Conservation (phyloP, 2,797 vertebrate genomes). For the Enteromius treurensis region DNA sequence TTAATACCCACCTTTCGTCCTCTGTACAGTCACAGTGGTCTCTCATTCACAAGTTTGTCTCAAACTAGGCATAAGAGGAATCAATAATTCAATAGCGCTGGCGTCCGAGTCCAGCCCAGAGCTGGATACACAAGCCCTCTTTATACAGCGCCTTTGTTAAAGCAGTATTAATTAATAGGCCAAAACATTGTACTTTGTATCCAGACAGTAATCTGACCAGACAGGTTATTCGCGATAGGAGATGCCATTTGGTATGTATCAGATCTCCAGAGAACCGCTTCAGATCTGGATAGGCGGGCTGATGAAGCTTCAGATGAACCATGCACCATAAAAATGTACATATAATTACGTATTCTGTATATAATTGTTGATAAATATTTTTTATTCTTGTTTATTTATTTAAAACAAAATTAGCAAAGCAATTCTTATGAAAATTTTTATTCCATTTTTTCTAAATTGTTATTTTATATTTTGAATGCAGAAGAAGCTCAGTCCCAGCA, state of each 20-base stretch:
- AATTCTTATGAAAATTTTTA: neutral
- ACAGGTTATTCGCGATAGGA: slow-evolving; percentile 69
- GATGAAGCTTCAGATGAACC: neutral
- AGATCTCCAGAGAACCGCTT: slow-evolving; percentile 9
- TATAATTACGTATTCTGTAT: neutral
- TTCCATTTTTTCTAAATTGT: neutral
- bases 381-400: neutral
- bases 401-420: neutral
- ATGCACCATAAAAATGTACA: neutral
- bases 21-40: slow-evolving; percentile 58
- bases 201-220: slow-evolving; percentile 70
- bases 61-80: slow-evolving; percentile 69
- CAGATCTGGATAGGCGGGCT: neutral
- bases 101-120: slow-evolving; percentile 77
- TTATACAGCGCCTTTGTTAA: slow-evolving; percentile 67
- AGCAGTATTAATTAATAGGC: slow-evolving; percentile 81
- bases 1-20: slow-evolving; percentile 51
- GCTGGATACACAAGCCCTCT: slow-evolving; percentile 71
- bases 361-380: neutral
- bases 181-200: slow-evolving; percentile 73
- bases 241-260: slow-evolving; percentile 57
- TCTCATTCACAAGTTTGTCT: slow-evolving; percentile 75
- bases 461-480: neutral
- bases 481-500: neutral
- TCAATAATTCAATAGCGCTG: slow-evolving; percentile 85